Base-by-base conservation (phyloP, 2,113 vertebrate species). In the Alosa alosa region DNA sequence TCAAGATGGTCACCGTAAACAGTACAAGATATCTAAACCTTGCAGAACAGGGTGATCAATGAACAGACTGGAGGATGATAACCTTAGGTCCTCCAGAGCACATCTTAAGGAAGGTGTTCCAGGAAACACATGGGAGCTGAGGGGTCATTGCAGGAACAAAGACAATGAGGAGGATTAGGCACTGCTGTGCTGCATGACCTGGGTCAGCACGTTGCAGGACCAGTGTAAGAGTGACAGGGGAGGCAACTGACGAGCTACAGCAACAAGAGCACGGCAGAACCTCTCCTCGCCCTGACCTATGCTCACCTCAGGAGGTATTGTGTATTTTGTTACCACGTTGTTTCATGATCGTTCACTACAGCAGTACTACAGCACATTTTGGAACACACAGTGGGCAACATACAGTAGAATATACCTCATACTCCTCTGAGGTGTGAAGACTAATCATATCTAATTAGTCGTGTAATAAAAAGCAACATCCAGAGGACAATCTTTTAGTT, bases 1-100 rank as follows among this genome's bases (percentile, higher is more conserved):
- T 57, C 82, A 85, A 90, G 92, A 89, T 82, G 86, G 72, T 13
- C 39, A 11, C 11, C 57, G 11, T 7, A 49, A 7, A 47, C 6
- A 13, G 47, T 49, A 13, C 8, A 49, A 9, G 47, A 60, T 60
- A 22, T 60, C 18, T 22, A 60, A 20, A 20, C 4, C 55, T 60
- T 49, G 47, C 47, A 60, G 6, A 60, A 20, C 20, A 22, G 20
- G 55, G 55, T 18, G 20, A 60, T 20, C 6, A 6, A 20, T 60
- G 18, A 60, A 60, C 18, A 60, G 55, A 60, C 18, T n/a, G 55
- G 18, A 7, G 47, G 47, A 49, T 11, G 47, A 49, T 49, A 49
- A 49, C 47, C 47, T 49, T 11, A 49, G 11, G 47, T 13, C 55
- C 18, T 60, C 18, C 55, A 18, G 18, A 22, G 55, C 52, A 55